Base-by-base conservation (phyloP, 2,888 invertebrate species). In the Melipona beecheii region DNA sequence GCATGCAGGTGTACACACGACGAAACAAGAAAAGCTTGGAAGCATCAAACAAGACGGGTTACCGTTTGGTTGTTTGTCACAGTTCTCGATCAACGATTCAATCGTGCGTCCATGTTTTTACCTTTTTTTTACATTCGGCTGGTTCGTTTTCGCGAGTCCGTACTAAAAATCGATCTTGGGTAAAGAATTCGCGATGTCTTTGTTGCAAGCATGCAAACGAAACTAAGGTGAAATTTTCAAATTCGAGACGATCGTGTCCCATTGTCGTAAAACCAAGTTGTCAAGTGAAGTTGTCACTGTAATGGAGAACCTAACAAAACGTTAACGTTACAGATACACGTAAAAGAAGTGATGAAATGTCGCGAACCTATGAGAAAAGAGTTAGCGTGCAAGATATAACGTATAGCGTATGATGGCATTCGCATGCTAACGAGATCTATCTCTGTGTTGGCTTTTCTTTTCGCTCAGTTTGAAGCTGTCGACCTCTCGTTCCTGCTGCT, bases 61-160 rank as follows among this genome's bases (percentile, higher is more conserved):
- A 78, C 43, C 62, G 72, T 56, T 69, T 43, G 0, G 13, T 15
- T 19, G 66, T n/a, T 43, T 27, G 58, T 64, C 27, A 43, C 4
- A 19, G 17, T 49, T 15, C 31, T 62, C 15, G 66, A 60, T 70
- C 58, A 56, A 74, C 65, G 64, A 68, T 6, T 69, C 50, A 24
- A 78, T 43, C 43, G 43, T 43, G 43, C 43, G 43, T 43, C 43
- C 43, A 43, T 43, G 43, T 43, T 43, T 43, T 43, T 43, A 43
- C 43, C 43, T 21, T 21, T 3, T 21, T 19, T 80, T 64, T 86
- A 98, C 94, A 98, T 97, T 90, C 98, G 96, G 93, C 98, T 97
- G 95, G 98, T 98, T 94, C 98, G 98, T 90, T 11, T 56, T 96
- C 95, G 97, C 93, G 98, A 97, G 95, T 99, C 98, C 97, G 98